phyloP scores from a whole-genome alignment of 2,888 invertebrate species.

The Alloplasta piceator region DNA sequence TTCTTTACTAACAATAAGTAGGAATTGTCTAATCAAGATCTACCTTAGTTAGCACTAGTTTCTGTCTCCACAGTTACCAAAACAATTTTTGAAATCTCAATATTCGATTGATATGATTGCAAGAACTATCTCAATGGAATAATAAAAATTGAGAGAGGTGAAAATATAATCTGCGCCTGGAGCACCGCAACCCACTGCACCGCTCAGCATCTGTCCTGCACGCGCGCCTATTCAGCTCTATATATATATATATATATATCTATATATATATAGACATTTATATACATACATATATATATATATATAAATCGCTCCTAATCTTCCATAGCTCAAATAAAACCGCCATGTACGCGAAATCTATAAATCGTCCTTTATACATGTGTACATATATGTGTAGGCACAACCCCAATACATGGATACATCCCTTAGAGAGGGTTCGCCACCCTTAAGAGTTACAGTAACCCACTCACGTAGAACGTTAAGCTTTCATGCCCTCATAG shows the following conservation, averaged over 20 bases:
- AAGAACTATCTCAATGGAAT: too few relatives aligned
- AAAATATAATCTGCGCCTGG: slow-evolving; percentile 76
- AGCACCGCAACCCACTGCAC: slow-evolving; percentile 82
- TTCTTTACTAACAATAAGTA: too few relatives aligned
- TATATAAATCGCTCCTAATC: slow-evolving; percentile 56
- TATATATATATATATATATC: too few relatives aligned
- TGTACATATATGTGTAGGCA: slow-evolving; percentile 45
- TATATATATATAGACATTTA: too few relatives aligned
- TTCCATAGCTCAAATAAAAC: slow-evolving; percentile 56
- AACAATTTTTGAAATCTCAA: too few relatives aligned
- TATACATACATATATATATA: slow-evolving; percentile 62
- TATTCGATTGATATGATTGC: too few relatives aligned
- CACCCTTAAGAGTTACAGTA: slow-evolving; percentile 42
- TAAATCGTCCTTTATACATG: slow-evolving; percentile 34
- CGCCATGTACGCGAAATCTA: slow-evolving; percentile 25
- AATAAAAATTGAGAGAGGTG: slow-evolving; percentile 52
- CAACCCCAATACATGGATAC: slow-evolving; percentile 25
- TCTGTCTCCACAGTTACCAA: too few relatives aligned
- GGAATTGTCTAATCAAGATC: too few relatives aligned
- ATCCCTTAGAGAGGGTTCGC: slow-evolving; percentile 30
- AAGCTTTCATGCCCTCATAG: slow-evolving; percentile 56
- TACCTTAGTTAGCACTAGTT: too few relatives aligned
- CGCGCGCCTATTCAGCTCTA: slow-evolving; percentile 80
- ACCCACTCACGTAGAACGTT: slow-evolving; percentile 62
- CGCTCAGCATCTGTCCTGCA: slow-evolving; percentile 82